A percentile compares a stretch with the other conserved stretches of the same genome.
phyloP scores from a whole-genome alignment of 2,888 invertebrate genomes.

The Emmelina monodactyla region DNA sequence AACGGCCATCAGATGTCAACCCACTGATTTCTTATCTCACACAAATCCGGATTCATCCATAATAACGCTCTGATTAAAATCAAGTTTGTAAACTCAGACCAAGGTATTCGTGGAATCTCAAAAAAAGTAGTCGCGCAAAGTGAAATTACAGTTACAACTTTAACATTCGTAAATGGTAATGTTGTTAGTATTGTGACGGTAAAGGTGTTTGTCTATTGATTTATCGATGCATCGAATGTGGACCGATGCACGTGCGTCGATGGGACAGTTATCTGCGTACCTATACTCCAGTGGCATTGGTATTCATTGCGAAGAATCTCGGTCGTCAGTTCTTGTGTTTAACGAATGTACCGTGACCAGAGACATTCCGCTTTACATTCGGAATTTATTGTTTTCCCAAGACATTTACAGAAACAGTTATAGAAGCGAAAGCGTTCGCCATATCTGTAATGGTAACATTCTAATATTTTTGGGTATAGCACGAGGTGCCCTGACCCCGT shows the following conservation, averaged over 20 bases:
- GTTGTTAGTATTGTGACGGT: not conserved
- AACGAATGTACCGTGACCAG: constrained; percentile 10
- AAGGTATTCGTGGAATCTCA: no score
- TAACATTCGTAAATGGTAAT: no score
- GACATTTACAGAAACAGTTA: constrained; percentile 26
- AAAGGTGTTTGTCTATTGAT: not conserved
- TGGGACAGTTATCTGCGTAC: constrained; percentile 1
- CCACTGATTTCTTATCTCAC: not conserved
- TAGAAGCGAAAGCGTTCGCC: constrained; percentile 22
- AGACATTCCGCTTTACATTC: constrained; percentile 18
- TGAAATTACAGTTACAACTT: no score
- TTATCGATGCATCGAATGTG: not conserved
- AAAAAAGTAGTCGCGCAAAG: not conserved
- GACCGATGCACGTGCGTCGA: not conserved
- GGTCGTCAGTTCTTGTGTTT: constrained; percentile 29
- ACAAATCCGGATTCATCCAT: constrained; percentile 2
- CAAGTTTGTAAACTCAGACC: not conserved
- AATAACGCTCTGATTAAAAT: not conserved
- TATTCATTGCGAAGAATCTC: constrained; percentile 35
- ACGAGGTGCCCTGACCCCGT: constrained; percentile 11
- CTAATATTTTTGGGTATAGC: constrained; percentile 18
- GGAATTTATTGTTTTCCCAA: constrained; percentile 27
- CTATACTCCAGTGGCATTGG: constrained; percentile 21
- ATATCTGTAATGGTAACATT: constrained; percentile 15
- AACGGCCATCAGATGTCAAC: not conserved